A percentile compares a stretch with the other conserved stretches of the same genome.
Conservation (phyloP, 2,797 vertebrate genomes). For the Chaunax sp. region DNA sequence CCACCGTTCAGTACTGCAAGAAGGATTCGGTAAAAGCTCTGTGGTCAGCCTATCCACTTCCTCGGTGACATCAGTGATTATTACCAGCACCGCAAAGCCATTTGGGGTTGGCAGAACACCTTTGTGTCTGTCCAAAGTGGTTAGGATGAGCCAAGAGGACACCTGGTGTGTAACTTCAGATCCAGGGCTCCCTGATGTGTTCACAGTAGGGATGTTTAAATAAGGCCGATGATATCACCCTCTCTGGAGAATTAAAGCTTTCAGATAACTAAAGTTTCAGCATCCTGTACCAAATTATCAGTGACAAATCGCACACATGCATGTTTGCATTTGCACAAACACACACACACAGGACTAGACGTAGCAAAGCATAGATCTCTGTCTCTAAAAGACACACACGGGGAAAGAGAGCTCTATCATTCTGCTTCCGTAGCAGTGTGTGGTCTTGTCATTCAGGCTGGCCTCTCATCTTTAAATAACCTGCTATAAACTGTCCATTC, state of each 20-base stretch:
- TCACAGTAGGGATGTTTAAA: slow-evolving; percentile 47
- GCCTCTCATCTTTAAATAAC: slow-evolving; percentile 72
- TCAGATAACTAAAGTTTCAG: slow-evolving; percentile 36
- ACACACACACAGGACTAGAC: slow-evolving; percentile 20
- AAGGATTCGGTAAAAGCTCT: slow-evolving; percentile 29
- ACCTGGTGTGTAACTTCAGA: slow-evolving; percentile 50
- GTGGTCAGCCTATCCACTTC: slow-evolving; percentile 49
- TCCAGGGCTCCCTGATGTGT: slow-evolving; percentile 5
- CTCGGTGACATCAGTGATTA: slow-evolving; percentile 55
- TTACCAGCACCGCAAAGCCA: slow-evolving; percentile 34
- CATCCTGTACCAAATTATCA: slow-evolving; percentile 43
- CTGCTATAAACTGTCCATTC: slow-evolving; percentile 61
- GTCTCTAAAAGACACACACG: slow-evolving; percentile 2
- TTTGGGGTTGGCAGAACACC: slow-evolving; percentile 40
- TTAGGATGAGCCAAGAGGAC: slow-evolving; percentile 41
- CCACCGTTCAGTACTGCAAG: slow-evolving; percentile 11
- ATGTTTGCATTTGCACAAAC: slow-evolving; percentile 22
- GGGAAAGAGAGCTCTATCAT: neutral
- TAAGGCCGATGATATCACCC: slow-evolving; percentile 51
- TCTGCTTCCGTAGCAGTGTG: slow-evolving; percentile 58
- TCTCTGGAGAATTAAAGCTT: slow-evolving; percentile 35
- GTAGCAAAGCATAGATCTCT: slow-evolving; percentile 4
- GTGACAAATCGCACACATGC: slow-evolving; percentile 53
- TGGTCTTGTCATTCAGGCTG: slow-evolving; percentile 69
- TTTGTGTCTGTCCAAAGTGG: slow-evolving; percentile 31